Evolutionary conservation across 2,797 vertebrate genomes (phyloP), one percentile per base, ranked within the genome.

Genomic region (Lemur catta): DNA sequence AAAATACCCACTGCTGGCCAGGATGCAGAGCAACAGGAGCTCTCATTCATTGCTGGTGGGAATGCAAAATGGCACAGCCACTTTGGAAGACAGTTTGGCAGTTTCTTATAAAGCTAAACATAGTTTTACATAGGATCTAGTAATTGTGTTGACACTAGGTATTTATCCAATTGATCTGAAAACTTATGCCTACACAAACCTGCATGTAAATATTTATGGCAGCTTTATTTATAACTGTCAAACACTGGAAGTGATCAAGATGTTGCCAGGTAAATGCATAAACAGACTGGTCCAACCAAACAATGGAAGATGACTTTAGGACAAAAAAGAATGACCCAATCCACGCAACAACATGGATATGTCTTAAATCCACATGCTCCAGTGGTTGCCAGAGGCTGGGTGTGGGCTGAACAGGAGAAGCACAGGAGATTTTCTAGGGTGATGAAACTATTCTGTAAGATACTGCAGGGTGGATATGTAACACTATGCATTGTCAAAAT

Each of bases 261-360:
- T 15, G 75, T 14, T 7, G 9, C 6, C 10, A n/a, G 81, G 85
- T 22, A 84, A 59, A 50, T 0, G 33, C 52, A 33, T 30, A 48
- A 69, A 52, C 80, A 81, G 9, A 76, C 20, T 7, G 65, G 59
- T 18, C 18, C 5, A 3, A 13, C 30, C 35, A 13, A 3, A 57
- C 26, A 12, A 6, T 0, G 1, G 46, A 41, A 20, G 0, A 7
- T 8, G 79, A 80, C 20, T 41, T 3, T 0, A 33, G 8, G 13
- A 50, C 41, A 2, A 52, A 61, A 35, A 67, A 33, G 17, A 20
- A 48, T 0, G 14, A 80, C 26, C 18, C 22, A 0, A 24, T 11
- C 14, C 12, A 6, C 0, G 0, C 22, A 12, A 2, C 12, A 22
- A 7, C 81, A 5, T 0, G 20, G 17, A 0, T 0, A 33, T 35